Conservation (phyloP, 2,797 vertebrate genomes). For the Chaenodraco wilsoni region DNA sequence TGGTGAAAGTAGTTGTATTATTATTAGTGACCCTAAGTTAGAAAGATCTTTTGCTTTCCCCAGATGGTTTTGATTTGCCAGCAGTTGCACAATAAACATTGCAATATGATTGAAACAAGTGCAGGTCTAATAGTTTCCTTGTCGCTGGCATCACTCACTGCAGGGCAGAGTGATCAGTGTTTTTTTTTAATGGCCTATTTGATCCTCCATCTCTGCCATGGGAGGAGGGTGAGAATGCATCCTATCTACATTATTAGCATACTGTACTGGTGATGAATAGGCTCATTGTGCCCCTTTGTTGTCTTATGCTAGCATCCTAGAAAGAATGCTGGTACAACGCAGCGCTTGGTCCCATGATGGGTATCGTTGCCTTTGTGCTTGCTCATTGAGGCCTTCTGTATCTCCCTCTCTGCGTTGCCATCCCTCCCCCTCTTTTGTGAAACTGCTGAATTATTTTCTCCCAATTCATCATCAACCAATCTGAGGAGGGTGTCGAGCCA, state of each 20-base stretch:
- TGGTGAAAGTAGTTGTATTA: neutral
- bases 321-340: slow-evolving; percentile 78
- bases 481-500: slow-evolving; percentile 25
- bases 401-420: slow-evolving; percentile 40
- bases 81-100: neutral
- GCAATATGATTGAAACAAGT: neutral
- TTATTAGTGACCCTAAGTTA: neutral
- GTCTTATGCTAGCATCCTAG: slow-evolving; percentile 68
- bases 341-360: slow-evolving; percentile 67
- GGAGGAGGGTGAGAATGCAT: slow-evolving; percentile 50
- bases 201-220: slow-evolving; percentile 32
- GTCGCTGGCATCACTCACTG: neutral
- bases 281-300: slow-evolving; percentile 75
- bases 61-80: neutral
- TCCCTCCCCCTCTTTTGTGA: slow-evolving; percentile 42
- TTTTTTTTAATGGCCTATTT: slow-evolving; percentile 42
- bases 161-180: slow-evolving; percentile 24
- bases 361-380: slow-evolving; percentile 74
- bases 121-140: neutral
- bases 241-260: slow-evolving; percentile 72
- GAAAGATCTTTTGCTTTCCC: neutral
- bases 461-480: slow-evolving; percentile 50
- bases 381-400: slow-evolving; percentile 71
- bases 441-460: slow-evolving; percentile 59
- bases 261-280: slow-evolving; percentile 79